phyloP scores from a whole-genome alignment of 1,140 invertebrate genomes.

The Brachionus koreanus region DNA sequence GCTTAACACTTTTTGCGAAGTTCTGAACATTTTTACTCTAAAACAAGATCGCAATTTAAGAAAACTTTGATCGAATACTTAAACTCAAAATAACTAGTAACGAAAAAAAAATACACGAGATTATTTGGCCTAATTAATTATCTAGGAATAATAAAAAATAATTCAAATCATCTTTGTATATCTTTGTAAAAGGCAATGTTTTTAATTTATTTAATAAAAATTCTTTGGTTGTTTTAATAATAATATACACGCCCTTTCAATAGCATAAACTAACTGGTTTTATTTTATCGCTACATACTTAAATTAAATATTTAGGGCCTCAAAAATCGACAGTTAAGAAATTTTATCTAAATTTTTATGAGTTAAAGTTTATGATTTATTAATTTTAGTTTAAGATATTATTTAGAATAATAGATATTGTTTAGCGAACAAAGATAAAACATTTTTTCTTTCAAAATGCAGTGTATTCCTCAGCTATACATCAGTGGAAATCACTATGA shows the following conservation, averaged over 20 bases:
- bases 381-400: not conserved
- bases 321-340: not conserved
- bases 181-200: not conserved
- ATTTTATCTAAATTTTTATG: not conserved
- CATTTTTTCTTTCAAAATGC: not conserved
- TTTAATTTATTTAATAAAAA: conserved; percentile 12
- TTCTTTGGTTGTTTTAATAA: not conserved
- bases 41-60: not conserved
- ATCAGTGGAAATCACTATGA: conserved; percentile 37
- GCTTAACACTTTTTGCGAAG: not conserved
- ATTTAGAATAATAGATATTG: not conserved
- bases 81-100: not conserved
- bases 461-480: conserved; percentile 13
- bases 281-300: not conserved
- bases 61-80: not conserved
- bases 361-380: not conserved
- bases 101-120: not conserved
- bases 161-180: not conserved
- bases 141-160: not conserved
- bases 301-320: not conserved
- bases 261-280: not conserved
- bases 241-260: not conserved
- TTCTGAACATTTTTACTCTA: not conserved
- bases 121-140: not conserved
- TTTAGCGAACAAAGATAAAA: not conserved